phyloP scores from a whole-genome alignment of 2,888 invertebrate genomes.

The Drosophila austrosaltans region DNA sequence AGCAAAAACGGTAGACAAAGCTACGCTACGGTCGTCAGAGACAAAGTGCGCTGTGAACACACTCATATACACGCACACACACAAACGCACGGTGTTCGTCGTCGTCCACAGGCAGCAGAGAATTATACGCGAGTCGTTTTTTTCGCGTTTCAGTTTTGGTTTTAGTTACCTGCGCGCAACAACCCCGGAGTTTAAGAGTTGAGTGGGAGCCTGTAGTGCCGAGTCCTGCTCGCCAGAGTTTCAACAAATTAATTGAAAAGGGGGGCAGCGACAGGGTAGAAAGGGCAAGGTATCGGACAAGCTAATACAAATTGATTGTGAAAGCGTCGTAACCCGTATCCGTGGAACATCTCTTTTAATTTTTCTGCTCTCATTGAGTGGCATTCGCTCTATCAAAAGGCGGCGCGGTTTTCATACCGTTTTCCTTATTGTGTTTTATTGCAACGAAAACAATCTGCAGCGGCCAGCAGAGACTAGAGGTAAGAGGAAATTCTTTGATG shows the following conservation, averaged over 20 bases:
- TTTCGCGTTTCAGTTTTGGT: conserved; percentile 76
- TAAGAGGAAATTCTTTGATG: background rate
- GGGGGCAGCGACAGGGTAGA: conserved; percentile 8
- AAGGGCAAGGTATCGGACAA: conserved; percentile 3
- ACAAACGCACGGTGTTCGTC: conserved; percentile 12
- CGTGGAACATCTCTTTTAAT: conserved; percentile 3
- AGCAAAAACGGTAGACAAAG: conserved; percentile 62
- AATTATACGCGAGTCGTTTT: conserved; percentile 67
- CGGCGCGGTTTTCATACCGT: conserved; percentile 3
- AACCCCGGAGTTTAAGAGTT: conserved; percentile 60
- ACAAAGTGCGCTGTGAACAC: conserved; percentile 61
- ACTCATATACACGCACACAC: conserved; percentile 31
- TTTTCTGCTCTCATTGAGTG: conserved; percentile 11
- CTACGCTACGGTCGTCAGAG: conserved; percentile 63
- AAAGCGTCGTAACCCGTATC: conserved; percentile 10
- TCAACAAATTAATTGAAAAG: conserved; percentile 12
- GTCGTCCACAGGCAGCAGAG: conserved; percentile 41
- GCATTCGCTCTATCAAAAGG: background rate
- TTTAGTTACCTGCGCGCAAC: conserved; percentile 76
- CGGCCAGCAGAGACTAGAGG: background rate
- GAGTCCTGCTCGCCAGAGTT: conserved; percentile 14
- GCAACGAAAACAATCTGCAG: background rate
- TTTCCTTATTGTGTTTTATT: background rate
- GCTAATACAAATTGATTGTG: conserved; percentile 5
- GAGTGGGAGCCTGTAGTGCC: conserved; percentile 21